These are phyloP conservation scores for Pharmacophagus antenor DNA, from an alignment of 2,888 invertebrate species.

Conservation along the genomic window DNA sequence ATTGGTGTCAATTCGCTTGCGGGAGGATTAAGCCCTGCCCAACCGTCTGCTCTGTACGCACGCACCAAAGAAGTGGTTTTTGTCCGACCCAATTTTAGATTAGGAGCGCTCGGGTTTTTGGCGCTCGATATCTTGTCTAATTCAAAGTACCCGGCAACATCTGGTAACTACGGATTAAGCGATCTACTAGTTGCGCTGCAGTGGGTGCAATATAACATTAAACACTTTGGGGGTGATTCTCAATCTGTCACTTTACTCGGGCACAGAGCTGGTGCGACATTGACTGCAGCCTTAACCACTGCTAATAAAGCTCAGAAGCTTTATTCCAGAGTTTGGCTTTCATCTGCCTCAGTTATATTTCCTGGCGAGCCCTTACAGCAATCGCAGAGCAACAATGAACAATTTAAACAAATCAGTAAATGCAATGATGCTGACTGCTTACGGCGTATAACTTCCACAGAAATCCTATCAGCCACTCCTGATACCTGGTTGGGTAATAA, in stretches of 20 bases:
- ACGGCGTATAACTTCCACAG: constrained; percentile 71
- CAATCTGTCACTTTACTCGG: constrained; percentile 90
- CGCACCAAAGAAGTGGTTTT: constrained; percentile 90
- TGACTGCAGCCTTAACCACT: constrained; percentile 88
- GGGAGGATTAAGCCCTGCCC: constrained; percentile 87
- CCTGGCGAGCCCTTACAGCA: constrained; percentile 83
- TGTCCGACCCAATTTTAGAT: constrained; percentile 92
- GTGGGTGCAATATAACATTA: constrained; percentile 91
- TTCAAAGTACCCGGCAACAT: constrained; percentile 85
- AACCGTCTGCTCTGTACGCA: constrained; percentile 89
- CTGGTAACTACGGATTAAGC: constrained; percentile 92
- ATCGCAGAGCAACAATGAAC: constrained; percentile 82
- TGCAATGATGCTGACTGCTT: constrained; percentile 82
- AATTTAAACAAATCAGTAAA: constrained; percentile 80
- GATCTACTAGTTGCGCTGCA: constrained; percentile 88
- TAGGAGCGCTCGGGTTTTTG: constrained; percentile 90
- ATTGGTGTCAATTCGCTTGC: constrained; percentile 90
- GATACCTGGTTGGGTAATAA: constrained; percentile 84
- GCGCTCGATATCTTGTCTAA: constrained; percentile 86
- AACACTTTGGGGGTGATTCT: constrained; percentile 91
- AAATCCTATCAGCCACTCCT: constrained; percentile 85
- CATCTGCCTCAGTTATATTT: constrained; percentile 87
- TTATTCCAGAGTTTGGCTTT: constrained; percentile 89
- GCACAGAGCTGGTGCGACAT: constrained; percentile 91
- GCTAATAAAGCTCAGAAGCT: constrained; percentile 82